A percentile compares a stretch with the other conserved stretches of the same genome.
phyloP scores from a whole-genome alignment of 2,113 vertebrate species.

The Promerops cafer region DNA sequence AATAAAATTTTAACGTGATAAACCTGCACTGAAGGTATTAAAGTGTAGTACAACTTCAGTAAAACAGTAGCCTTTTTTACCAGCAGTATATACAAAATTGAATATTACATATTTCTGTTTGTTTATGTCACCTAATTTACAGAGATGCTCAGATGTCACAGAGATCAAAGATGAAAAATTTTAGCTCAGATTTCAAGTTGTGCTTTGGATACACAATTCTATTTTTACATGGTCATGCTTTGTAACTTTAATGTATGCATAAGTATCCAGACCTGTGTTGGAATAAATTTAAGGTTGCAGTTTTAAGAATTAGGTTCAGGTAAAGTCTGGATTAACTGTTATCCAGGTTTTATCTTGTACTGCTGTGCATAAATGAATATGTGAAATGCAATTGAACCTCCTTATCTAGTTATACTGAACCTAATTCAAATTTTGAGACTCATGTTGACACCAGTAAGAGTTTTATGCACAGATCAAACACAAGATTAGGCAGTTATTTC shows the following conservation, averaged over 20 bases:
- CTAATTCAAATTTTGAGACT: not conserved
- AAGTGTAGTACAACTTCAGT: not conserved
- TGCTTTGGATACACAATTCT: not conserved
- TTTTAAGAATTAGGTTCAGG: not conserved
- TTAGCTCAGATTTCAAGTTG: not conserved
- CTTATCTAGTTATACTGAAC: not conserved
- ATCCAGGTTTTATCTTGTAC: not conserved
- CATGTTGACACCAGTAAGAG: not conserved
- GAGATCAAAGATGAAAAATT: not conserved
- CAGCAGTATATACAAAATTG: not conserved
- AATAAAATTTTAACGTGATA: not conserved
- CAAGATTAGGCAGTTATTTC: not conserved
- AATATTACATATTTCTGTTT: not conserved
- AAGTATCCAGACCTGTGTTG: not conserved
- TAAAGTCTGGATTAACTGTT: constrained; percentile 4
- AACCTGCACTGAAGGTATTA: not conserved
- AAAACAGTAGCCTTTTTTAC: not conserved
- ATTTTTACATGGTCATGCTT: not conserved
- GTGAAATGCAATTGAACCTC: not conserved
- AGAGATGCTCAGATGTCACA: not conserved
- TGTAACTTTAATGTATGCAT: not conserved
- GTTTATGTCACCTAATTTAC: not conserved
- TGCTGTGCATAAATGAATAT: not conserved
- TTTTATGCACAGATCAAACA: constrained; percentile 8
- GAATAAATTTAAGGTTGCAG: not conserved